Base-by-base conservation (phyloP, 2,113 vertebrate genomes). In the Rousettus leschenaultii region DNA sequence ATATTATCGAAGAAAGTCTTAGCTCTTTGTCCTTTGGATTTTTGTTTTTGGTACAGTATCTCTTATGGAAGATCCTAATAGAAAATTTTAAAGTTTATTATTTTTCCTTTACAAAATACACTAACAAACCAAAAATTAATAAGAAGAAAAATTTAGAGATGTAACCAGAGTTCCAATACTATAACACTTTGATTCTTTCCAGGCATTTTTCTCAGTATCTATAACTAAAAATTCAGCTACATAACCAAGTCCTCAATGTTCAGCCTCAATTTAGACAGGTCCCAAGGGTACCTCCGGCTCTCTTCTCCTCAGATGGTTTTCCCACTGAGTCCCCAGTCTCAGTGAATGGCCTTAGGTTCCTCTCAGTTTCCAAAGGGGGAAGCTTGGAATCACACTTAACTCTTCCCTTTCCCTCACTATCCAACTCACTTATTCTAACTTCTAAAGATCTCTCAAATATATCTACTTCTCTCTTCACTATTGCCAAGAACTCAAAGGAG, bases 101-200 rank as follows among this genome's bases (percentile, higher is more conserved):
- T 71, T 92, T 93, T 93, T 89, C 24, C 15, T 91, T 91, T 45
- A 92, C 75, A 79, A 87, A 95, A 55, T 48, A 93, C 7, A 94
- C 22, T 59, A 91, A 96, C 78, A 79, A 93, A 95, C 13, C 22
- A 73, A 93, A 92, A 86, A 8, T 82, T 91, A 77, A 45, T 28
- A 79, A 74, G 13, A 83, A 79, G 71, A 33, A 91, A 92, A 61
- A 61, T 74, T 55, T 51, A 48, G 57, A 83, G 86, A 73, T 63
- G 71, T 35, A 75, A 43, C 33, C 87, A 95, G 45, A 79, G 22
- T 91, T 53, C 15, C 24, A 93, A 55, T 18, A 45, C 35, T 65
- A 87, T 63, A 78, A 63, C 18, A 88, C 85, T 53, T 84, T 61
- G 35, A 91, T 94, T 95, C 43, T 89, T 91, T 95, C n/a, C 15